Percentiles rank a stretch among this genome's conserved stretches.
Evolutionary conservation across 2,113 vertebrate genomes (phyloP).

Genomic region (Gadus macrocephalus): DNA sequence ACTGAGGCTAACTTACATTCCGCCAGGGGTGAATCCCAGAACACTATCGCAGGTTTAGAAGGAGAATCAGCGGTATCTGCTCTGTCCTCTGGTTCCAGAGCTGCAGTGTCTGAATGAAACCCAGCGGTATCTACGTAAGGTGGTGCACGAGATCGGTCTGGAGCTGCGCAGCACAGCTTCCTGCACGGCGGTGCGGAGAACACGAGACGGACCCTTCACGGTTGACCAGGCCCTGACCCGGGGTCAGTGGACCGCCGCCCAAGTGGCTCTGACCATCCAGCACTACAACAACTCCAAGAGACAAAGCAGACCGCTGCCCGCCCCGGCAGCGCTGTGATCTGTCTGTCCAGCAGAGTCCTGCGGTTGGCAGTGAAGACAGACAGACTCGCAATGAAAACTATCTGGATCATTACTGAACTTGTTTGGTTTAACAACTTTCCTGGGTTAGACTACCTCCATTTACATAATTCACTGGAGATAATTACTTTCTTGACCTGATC

Average conservation of each 20-base stretch:
- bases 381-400: too few relatives aligned
- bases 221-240: constrained; percentile 77
- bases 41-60: too few relatives aligned
- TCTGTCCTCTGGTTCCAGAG: constrained; percentile 65
- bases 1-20: too few relatives aligned
- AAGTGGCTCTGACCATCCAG: constrained; percentile 67
- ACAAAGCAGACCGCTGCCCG: not conserved
- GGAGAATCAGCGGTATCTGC: too few relatives aligned
- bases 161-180: constrained; percentile 84
- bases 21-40: too few relatives aligned
- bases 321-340: not conserved
- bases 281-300: constrained; percentile 43
- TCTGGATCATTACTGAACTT: too few relatives aligned
- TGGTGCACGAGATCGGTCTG: constrained; percentile 88
- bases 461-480: too few relatives aligned
- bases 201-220: constrained; percentile 79
- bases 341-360: not conserved
- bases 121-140: constrained; percentile 82
- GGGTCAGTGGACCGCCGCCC: constrained; percentile 77
- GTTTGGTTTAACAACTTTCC: too few relatives aligned
- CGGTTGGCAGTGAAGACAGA: too few relatives aligned
- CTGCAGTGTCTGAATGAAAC: constrained; percentile 90
- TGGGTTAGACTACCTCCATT: too few relatives aligned
- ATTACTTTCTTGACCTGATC: too few relatives aligned
- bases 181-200: constrained; percentile 82